A percentile compares a stretch with the other conserved stretches of the same genome.
phyloP scores from a whole-genome alignment of 2,888 invertebrate genomes.

The Drosophila koepferae region DNA sequence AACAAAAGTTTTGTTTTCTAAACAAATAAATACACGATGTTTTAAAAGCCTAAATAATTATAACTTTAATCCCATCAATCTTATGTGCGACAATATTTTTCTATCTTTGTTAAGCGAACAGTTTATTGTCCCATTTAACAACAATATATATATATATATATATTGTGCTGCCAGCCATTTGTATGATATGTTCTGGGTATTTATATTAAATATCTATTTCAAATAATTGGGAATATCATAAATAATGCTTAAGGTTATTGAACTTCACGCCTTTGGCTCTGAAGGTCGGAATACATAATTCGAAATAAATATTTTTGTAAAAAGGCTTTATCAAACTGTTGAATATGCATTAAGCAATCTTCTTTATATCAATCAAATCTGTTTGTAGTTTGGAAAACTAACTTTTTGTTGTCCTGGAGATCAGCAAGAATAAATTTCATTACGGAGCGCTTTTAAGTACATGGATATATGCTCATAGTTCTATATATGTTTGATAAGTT shows the following conservation, averaged over 20 bases:
- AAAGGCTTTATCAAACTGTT: constrained; percentile 33
- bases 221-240: constrained; percentile 69
- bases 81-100: constrained; percentile 30
- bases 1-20: constrained; percentile 61
- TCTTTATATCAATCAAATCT: neutral
- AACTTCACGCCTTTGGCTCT: constrained; percentile 36
- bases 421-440: constrained; percentile 31
- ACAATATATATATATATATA: constrained; percentile 21
- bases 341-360: constrained; percentile 13
- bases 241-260: constrained; percentile 71
- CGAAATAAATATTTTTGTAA: constrained; percentile 29
- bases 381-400: constrained; percentile 16
- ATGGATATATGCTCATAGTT: constrained; percentile 24
- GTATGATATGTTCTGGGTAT: constrained; percentile 55
- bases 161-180: constrained; percentile 34
- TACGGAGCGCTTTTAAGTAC: constrained; percentile 60
- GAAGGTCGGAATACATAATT: constrained; percentile 58
- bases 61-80: constrained; percentile 36
- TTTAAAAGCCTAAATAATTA: constrained; percentile 56
- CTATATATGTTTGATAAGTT: constrained; percentile 9
- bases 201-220: constrained; percentile 59
- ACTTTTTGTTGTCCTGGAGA: constrained; percentile 51
- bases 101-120: constrained; percentile 7
- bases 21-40: constrained; percentile 66
- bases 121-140: constrained; percentile 35